These are phyloP conservation scores for Harpalus rubripes DNA, from an alignment of 2,888 invertebrate species.

Conservation along the genomic window DNA sequence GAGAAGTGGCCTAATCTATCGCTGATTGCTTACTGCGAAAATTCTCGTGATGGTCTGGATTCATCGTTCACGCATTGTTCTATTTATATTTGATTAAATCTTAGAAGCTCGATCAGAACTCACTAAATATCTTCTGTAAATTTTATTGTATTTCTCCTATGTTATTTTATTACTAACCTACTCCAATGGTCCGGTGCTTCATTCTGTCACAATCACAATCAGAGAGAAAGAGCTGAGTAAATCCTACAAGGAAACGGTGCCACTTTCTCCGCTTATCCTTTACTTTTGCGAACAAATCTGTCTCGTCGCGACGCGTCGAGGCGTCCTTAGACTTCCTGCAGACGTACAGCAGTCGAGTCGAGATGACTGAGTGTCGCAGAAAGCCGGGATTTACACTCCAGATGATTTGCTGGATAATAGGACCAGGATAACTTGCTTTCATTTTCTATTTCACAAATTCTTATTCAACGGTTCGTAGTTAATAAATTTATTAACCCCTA, in stretches of 20 bases:
- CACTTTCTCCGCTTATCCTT: constrained; percentile 55
- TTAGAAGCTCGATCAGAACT: too few relatives aligned
- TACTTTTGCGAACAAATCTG: constrained; percentile 59
- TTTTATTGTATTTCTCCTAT: not conserved
- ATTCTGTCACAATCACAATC: constrained; percentile 30
- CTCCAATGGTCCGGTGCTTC: not conserved
- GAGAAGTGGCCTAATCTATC: too few relatives aligned
- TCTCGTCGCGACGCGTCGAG: constrained; percentile 42
- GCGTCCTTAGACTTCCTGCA: constrained; percentile 13
- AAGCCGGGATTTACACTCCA: constrained; percentile 18
- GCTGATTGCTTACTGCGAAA: too few relatives aligned
- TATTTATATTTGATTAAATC: too few relatives aligned
- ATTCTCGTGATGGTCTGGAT: too few relatives aligned
- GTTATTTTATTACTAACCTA: not conserved
- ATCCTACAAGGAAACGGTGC: constrained; percentile 52
- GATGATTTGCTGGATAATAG: constrained; percentile 2
- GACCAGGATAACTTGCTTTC: not conserved
- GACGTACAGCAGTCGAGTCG: constrained; percentile 4
- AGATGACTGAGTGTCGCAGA: constrained; percentile 32
- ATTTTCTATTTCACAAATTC: not conserved
- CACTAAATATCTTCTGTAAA: not conserved
- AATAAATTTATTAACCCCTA: too few relatives aligned
- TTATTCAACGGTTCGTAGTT: too few relatives aligned
- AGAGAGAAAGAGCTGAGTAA: constrained; percentile 30
- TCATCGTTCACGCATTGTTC: too few relatives aligned